Evolutionary conservation across 2,888 invertebrate genomes (phyloP), one percentile per base, ranked within the genome.

Genomic region (Hirtodrosophila histrioides): DNA sequence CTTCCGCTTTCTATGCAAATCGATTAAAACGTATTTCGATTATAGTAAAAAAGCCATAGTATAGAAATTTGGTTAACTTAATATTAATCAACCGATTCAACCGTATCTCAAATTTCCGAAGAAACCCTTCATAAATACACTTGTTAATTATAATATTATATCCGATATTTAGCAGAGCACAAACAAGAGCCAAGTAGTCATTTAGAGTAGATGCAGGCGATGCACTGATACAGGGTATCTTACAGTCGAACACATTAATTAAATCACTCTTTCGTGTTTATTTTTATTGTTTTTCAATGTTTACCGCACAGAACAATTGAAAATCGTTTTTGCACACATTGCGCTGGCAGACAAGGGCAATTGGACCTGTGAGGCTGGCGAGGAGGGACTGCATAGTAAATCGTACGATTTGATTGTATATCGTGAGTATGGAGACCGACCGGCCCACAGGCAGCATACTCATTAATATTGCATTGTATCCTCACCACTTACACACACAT

Each of bases 321-420:
- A 92, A 69, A 89, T 93, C 54, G 91, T 93, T 64, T 92, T 93
- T 70, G 91, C 92, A 71, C 92, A 91, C 77, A 92, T 92, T 75
- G 78, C 89, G 44, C 85, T 90, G 69, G 89, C 90, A 66, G 93
- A 93, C 83, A 91, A 91, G 72, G 93, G 93, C 44, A 91, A 90
- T 60, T 93, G 93, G 91, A 90, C 89, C 23, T 93, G 93, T 82
- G 90, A 90, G 53, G 88, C 88, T 35, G 81, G 71, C 41, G 76
- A 69, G 53, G 83, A 75, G 4, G 73, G 70, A 9, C 72, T 75
- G 75, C 87, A 82, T 75, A 86, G 82, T 69, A 91, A 90, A 82
- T 87, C 89, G 41, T 92, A 91, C 76, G 89, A 91, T 70, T 88
- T 92, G 88, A 89, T 91, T 77, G 91, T 92, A 50, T 91, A 91